Conservation (phyloP, 2,888 invertebrate genomes). For the Zelleria hepariella region DNA sequence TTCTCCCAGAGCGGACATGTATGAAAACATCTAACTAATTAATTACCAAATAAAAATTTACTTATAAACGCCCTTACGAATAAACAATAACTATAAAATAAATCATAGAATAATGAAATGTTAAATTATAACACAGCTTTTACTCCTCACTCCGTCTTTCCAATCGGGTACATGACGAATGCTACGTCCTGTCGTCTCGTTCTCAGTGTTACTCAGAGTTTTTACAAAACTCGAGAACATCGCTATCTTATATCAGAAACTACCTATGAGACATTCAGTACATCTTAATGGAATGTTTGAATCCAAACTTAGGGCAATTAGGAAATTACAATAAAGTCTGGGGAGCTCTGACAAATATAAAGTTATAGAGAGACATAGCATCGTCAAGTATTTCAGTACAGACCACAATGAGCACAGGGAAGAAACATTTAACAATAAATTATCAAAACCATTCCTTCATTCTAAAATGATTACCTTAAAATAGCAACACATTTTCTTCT, state of each 20-base stretch:
- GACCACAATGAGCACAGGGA: conserved; percentile 51
- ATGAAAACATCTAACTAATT: conserved; percentile 60
- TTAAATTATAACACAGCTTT: conserved; percentile 71
- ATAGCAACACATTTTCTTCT: conserved; percentile 37
- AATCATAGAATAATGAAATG: conserved; percentile 67
- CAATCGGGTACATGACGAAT: conserved; percentile 49
- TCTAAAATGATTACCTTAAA: conserved; percentile 40
- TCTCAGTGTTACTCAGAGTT: conserved; percentile 7
- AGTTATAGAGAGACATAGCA: conserved; percentile 51
- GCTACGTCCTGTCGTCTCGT: conserved; percentile 39
- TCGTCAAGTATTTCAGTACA: conserved; percentile 52
- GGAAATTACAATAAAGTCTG: conserved; percentile 10
- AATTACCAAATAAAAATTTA: conserved; percentile 66
- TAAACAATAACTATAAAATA: conserved; percentile 71
- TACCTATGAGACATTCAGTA: conserved; percentile 40
- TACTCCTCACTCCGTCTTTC: conserved; percentile 52
- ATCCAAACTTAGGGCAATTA: conserved; percentile 27
- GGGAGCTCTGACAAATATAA: conserved; percentile 13
- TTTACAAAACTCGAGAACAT: conserved; percentile 13
- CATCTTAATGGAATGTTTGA: conserved; percentile 62
- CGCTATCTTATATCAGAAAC: conserved; percentile 32
- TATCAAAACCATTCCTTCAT: conserved; percentile 39
- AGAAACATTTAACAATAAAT: conserved; percentile 39
- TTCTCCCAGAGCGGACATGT: conserved; percentile 54
- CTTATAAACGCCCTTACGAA: conserved; percentile 65